Conservation (phyloP, 1,140 invertebrate genomes). For the Habropoda laboriosa region DNA sequence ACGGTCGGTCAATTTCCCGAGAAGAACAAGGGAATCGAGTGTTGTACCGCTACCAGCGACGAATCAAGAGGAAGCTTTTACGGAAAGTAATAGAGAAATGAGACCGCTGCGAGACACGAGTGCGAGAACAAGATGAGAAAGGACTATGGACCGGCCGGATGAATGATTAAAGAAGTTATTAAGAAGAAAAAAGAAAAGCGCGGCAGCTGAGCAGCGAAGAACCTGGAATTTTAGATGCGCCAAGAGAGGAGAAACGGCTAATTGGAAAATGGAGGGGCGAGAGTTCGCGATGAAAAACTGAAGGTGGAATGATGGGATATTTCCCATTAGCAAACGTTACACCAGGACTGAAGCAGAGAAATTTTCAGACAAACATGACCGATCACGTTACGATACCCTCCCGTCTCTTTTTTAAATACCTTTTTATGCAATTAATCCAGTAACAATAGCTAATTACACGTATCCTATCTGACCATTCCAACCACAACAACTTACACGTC, state of each 20-base stretch:
- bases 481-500: constrained; percentile 18
- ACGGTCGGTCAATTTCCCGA: constrained; percentile 6
- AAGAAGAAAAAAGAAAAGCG: neutral
- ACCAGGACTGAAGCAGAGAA: no score
- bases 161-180: constrained; percentile 35
- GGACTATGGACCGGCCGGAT: neutral
- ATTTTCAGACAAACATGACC: no score
- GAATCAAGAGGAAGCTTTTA: constrained; percentile 6
- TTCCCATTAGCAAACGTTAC: no score
- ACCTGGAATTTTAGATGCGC: neutral
- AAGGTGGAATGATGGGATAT: neutral
- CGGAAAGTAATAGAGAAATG: neutral
- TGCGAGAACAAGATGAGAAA: neutral
- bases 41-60: neutral
- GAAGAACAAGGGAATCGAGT: neutral
- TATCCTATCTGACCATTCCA: neutral
- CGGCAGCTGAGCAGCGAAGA: neutral
- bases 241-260: no score
- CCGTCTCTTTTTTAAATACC: neutral
- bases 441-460: neutral
- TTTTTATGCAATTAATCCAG: constrained; percentile 7
- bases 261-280: neutral
- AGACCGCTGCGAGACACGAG: neutral
- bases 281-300: neutral
- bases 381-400: neutral